Percentiles rank a stretch among this genome's conserved stretches.
phyloP scores from a whole-genome alignment of 2,113 vertebrate genomes.

The Gavia stellata region DNA sequence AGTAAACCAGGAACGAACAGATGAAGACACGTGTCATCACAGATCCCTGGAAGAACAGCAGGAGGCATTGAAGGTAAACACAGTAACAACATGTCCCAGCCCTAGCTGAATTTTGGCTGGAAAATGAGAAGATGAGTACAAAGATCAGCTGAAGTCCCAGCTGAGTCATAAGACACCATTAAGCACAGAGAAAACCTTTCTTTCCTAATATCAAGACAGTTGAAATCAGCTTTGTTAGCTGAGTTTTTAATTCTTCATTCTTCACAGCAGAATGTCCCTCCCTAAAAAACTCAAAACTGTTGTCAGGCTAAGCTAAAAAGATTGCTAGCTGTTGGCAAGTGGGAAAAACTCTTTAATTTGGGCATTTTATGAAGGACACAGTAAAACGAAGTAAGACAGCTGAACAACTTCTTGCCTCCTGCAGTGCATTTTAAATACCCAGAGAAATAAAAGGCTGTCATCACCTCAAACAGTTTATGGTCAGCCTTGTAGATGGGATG shows the following conservation, averaged over 20 bases:
- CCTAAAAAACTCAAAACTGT: not conserved
- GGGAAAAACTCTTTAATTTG: not conserved
- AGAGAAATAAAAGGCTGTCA: not conserved
- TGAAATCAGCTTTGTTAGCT: not conserved
- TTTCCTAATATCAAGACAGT: not conserved
- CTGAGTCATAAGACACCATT: not conserved
- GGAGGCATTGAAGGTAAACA: not conserved
- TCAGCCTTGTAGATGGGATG: not conserved
- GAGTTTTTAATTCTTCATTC: not conserved
- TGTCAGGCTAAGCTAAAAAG: not conserved
- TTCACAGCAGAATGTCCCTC: not conserved
- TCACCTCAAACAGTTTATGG: not conserved
- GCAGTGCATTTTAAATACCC: slow-evolving; percentile 3
- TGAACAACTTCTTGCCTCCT: not conserved
- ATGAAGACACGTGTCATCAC: not conserved
- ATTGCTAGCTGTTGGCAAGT: not conserved
- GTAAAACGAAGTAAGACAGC: not conserved
- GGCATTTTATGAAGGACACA: not conserved
- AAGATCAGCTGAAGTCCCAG: not conserved
- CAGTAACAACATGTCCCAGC: not conserved
- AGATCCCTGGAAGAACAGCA: not conserved
- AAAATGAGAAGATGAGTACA: not conserved
- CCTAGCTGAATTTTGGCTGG: not conserved
- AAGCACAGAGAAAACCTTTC: not conserved
- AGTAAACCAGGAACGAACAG: not conserved